Percentiles rank a stretch among this genome's conserved stretches.
Evolutionary conservation across 2,797 vertebrate species (phyloP).

Genomic region (Aulostomus chinensis): DNA sequence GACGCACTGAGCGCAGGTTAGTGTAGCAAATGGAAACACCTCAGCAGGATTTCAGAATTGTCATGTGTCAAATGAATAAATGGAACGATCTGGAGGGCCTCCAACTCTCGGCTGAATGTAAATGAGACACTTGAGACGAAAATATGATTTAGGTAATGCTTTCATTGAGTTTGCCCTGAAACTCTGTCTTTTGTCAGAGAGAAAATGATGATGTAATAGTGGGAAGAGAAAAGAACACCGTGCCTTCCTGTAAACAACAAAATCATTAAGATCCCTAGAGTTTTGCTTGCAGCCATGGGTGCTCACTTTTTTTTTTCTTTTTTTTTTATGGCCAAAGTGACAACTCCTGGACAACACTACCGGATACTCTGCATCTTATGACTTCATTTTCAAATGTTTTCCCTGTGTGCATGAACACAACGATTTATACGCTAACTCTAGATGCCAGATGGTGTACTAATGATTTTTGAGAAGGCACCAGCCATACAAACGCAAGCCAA

Average conservation of each 20-base stretch:
- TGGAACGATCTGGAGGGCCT: constrained; percentile 24
- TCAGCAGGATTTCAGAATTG: constrained; percentile 29
- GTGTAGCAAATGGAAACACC: constrained; percentile 46
- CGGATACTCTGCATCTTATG: background rate
- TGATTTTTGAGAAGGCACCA: constrained; percentile 9
- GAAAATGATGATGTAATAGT: constrained; percentile 8
- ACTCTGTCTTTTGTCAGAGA: constrained; percentile 12
- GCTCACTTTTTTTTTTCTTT: too few relatives aligned
- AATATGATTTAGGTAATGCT: constrained; percentile 25
- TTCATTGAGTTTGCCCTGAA: constrained; percentile 16
- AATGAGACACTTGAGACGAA: constrained; percentile 31
- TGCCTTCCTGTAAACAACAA: constrained; percentile 31
- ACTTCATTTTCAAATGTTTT: background rate
- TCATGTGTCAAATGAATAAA: constrained; percentile 44
- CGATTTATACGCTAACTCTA: background rate
- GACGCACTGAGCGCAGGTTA: constrained; percentile 27
- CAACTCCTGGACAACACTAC: background rate
- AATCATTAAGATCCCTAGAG: constrained; percentile 24
- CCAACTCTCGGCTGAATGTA: constrained; percentile 18
- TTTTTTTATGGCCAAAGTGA: background rate
- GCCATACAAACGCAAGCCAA: constrained; percentile 28
- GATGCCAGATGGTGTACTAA: background rate
- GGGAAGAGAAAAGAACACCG: constrained; percentile 5
- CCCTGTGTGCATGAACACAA: background rate
- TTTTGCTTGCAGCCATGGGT: background rate